Percentiles rank a stretch among this genome's conserved stretches.
Conservation (phyloP, 1,140 invertebrate species). For the Drosophila prosaltans region DNA sequence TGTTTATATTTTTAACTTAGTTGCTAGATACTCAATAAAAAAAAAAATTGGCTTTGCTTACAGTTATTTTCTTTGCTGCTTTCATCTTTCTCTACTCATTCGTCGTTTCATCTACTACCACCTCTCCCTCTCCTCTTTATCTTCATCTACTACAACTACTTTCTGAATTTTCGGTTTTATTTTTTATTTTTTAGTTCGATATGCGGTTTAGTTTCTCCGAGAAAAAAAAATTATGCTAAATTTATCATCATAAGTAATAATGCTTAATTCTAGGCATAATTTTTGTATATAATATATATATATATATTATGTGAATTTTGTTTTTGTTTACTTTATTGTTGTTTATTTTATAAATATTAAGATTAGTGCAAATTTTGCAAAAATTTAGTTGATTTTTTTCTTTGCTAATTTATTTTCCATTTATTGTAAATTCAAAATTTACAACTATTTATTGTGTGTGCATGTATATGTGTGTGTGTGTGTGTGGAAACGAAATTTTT, state of each 20-base stretch:
- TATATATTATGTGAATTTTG: constrained; percentile 27
- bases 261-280: constrained; percentile 46
- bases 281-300: constrained; percentile 28
- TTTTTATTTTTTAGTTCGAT: constrained; percentile 55
- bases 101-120: background rate
- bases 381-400: constrained; percentile 53
- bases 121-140: background rate
- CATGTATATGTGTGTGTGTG: background rate
- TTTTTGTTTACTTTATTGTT: constrained; percentile 14
- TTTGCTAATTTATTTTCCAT: constrained; percentile 40
- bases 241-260: constrained; percentile 57
- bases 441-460: constrained; percentile 68
- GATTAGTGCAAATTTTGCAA: constrained; percentile 53
- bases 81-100: constrained; percentile 14
- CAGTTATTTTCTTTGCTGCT: constrained; percentile 31
- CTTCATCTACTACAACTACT: background rate
- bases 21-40: constrained; percentile 50
- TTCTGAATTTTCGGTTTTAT: constrained; percentile 1
- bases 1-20: constrained; percentile 64
- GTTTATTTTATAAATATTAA: constrained; percentile 53
- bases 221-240: constrained; percentile 44
- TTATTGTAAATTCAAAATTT: constrained; percentile 78
- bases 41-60: constrained; percentile 74
- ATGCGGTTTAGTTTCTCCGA: constrained; percentile 58
- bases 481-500: constrained; percentile 12